Conservation (phyloP, 2,113 vertebrate genomes). For the Struthio camelus region DNA sequence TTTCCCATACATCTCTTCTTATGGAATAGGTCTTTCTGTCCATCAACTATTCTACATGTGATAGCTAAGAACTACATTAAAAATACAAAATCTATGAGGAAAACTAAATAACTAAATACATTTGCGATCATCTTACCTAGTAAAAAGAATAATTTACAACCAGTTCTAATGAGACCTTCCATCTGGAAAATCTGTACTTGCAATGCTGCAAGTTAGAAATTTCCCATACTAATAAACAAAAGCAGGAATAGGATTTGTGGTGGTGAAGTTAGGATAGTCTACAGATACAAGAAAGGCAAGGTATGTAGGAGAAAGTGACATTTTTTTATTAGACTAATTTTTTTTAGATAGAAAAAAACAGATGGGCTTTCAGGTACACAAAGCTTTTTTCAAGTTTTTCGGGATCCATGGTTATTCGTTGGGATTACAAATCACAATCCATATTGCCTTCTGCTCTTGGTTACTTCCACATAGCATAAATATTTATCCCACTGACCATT, state of each 20-base stretch:
- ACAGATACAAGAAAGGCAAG: neutral
- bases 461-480: neutral
- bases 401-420: neutral
- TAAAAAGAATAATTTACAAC: neutral
- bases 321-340: neutral
- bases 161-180: neutral
- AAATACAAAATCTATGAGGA: neutral
- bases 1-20: neutral
- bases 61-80: neutral
- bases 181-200: neutral
- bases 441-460: neutral
- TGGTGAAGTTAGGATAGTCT: neutral
- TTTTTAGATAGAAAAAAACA: neutral
- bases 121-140: neutral
- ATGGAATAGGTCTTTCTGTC: neutral
- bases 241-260: neutral
- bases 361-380: neutral
- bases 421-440: neutral
- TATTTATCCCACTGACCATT: neutral
- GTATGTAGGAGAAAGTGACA: accelerated
- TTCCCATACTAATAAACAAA: neutral
- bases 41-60: neutral
- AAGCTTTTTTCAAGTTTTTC: neutral
- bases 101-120: neutral
- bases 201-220: neutral